phyloP scores from a whole-genome alignment of 2,888 invertebrate species.

The Sclerodermus sp. region DNA sequence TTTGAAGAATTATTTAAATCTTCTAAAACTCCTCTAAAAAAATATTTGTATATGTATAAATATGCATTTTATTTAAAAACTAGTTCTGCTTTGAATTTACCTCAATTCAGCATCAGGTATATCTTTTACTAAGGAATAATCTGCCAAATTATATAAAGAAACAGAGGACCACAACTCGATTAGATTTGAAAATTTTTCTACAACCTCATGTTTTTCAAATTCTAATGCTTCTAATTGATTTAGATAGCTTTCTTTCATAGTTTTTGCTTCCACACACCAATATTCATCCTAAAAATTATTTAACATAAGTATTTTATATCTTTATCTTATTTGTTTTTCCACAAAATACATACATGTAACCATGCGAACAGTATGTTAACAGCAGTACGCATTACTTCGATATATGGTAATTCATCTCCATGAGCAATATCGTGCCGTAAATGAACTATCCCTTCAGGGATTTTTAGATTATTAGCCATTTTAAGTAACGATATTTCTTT shows the following conservation, averaged over 20 bases:
- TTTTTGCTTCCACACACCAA: conserved; percentile 64
- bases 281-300: conserved; percentile 60
- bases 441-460: conserved; percentile 80
- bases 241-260: conserved; percentile 58
- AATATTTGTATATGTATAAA: conserved; percentile 4
- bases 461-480: conserved; percentile 67
- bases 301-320: neutral
- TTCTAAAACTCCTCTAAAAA: conserved; percentile 30
- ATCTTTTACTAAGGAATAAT: conserved; percentile 32
- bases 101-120: conserved; percentile 42
- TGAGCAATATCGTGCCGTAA: conserved; percentile 80
- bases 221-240: conserved; percentile 39
- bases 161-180: conserved; percentile 51
- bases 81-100: conserved; percentile 24
- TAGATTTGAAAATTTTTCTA: conserved; percentile 34
- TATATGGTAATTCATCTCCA: conserved; percentile 67
- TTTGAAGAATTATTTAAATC: conserved; percentile 27
- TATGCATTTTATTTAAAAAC: neutral
- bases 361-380: conserved; percentile 67
- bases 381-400: conserved; percentile 67
- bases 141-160: conserved; percentile 42
- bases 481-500: conserved; percentile 61
- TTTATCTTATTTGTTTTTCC: neutral
- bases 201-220: conserved; percentile 36
- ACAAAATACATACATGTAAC: conserved; percentile 61